Evolutionary conservation across 2,888 invertebrate species (phyloP), one percentile per base, ranked within the genome.

Genomic region (Adelognathus sp.): DNA sequence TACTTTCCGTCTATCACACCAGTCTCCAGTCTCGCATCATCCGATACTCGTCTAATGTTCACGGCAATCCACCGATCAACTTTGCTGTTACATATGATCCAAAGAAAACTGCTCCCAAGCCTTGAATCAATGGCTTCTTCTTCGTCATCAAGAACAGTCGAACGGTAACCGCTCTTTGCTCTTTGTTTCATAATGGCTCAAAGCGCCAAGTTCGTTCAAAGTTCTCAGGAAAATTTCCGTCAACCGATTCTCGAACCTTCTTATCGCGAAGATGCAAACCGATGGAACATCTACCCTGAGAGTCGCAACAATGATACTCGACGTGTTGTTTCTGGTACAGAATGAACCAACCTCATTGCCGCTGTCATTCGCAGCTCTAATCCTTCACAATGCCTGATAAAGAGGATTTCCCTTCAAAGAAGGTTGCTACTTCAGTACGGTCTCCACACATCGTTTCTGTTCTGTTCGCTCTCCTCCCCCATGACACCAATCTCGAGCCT

Each of bases 381-480:
- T n/a, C 33, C 63, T 73, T 70, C 69, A 41, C 60, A 60, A 31
- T 54, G 24, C n/a, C 50, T 50, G 50, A 27, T 18, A 5, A n/a
- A n/a, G n/a, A n/a, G 31, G 11, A 11, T 58, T 46, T 27, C 29
- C 50, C 54, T 50, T 54, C 9, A 3, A 2, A 9, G 16, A 11
- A 18, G 31, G 58, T 33, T 52, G 7, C 54, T 18, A 44, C 54
- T 73, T 94, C 94, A 95, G 93, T 96, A 96, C 71, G 96, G 96
- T 91, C 96, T 93, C 96, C 96, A 96, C n/a, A 96, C 96, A 69
- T 89, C 90, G 80, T 90, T 90, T 85, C 94, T 93, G 31, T 67
- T 79, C 21, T 92, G 93, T 80, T 94, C 94, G 27, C 93, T 94
- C 50, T 91, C 91, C 67, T 90, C 92, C 0, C 92, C 92, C 75